These are phyloP conservation scores for Boleophthalmus pectinirostris DNA, from an alignment of 2,113 vertebrate species.

Conservation along the genomic window DNA sequence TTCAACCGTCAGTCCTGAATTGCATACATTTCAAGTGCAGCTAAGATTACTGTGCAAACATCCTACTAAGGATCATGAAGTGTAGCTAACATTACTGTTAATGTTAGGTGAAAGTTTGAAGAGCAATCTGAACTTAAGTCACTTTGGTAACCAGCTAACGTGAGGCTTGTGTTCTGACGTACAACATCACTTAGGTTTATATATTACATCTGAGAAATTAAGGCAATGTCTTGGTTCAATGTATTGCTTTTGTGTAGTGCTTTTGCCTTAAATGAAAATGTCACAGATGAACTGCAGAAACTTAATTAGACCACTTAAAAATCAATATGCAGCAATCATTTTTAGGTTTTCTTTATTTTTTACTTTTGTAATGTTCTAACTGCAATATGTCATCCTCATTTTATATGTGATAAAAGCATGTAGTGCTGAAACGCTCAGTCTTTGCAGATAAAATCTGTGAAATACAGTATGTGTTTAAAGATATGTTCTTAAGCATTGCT, in stretches of 20 bases:
- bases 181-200: not conserved
- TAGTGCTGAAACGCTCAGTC: no score
- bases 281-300: not conserved
- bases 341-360: no score
- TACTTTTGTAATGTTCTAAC: no score
- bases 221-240: not conserved
- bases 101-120: not conserved
- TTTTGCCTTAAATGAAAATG: not conserved
- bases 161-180: not conserved
- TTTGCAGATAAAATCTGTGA: no score
- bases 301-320: not conserved
- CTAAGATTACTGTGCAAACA: not conserved
- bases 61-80: not conserved
- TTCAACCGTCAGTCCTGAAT: not conserved
- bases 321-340: not conserved
- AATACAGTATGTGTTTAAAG: no score
- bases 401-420: no score
- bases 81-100: not conserved
- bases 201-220: not conserved
- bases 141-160: not conserved
- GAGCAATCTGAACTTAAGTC: slow-evolving; percentile 1
- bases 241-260: not conserved
- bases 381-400: no score
- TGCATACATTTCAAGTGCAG: no score
- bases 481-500: no score